These are phyloP conservation scores for Drosophila ambigua DNA, from an alignment of 1,140 invertebrate genomes.

Conservation along the genomic window DNA sequence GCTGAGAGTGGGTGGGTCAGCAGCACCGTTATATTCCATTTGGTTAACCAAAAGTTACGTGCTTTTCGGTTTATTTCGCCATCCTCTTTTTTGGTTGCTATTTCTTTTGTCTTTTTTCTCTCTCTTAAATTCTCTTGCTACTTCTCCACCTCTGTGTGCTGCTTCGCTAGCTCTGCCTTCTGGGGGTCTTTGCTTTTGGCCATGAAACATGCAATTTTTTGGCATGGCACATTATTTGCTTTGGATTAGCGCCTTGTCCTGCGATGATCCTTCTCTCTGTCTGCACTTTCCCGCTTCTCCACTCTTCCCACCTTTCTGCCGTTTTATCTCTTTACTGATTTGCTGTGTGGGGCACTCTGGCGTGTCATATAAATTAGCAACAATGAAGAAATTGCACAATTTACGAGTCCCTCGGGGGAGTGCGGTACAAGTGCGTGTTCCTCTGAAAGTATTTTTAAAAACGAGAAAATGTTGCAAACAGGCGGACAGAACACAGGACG, in stretches of 20 bases:
- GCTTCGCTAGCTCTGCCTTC: too few relatives aligned
- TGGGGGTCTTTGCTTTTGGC: slow-evolving; percentile 37
- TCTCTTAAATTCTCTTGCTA: not conserved
- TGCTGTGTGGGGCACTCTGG: slow-evolving; percentile 16
- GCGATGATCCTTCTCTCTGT: slow-evolving; percentile 21
- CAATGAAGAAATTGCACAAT: slow-evolving; percentile 78
- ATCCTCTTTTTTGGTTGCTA: slow-evolving; percentile 19
- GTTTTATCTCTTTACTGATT: not conserved
- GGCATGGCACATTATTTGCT: slow-evolving; percentile 73
- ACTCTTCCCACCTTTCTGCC: not conserved
- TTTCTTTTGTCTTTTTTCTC: slow-evolving; percentile 15
- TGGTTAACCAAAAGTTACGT: slow-evolving; percentile 78
- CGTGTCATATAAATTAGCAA: slow-evolving; percentile 77
- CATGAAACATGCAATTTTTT: slow-evolving; percentile 62
- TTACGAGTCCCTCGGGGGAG: slow-evolving; percentile 59
- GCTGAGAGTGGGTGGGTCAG: slow-evolving; percentile 40
- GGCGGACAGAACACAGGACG: slow-evolving; percentile 1
- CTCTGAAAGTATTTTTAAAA: slow-evolving; percentile 69
- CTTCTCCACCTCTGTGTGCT: too few relatives aligned
- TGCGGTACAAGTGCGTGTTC: slow-evolving; percentile 37
- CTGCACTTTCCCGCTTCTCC: not conserved
- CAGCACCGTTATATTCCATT: slow-evolving; percentile 57
- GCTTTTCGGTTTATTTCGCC: slow-evolving; percentile 48
- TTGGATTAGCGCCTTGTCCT: slow-evolving; percentile 67
- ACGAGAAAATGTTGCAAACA: slow-evolving; percentile 38